Percentiles rank a stretch among this genome's conserved stretches.
phyloP scores from a whole-genome alignment of 2,888 invertebrate genomes.

The Hirtodrosophila histrioides region DNA sequence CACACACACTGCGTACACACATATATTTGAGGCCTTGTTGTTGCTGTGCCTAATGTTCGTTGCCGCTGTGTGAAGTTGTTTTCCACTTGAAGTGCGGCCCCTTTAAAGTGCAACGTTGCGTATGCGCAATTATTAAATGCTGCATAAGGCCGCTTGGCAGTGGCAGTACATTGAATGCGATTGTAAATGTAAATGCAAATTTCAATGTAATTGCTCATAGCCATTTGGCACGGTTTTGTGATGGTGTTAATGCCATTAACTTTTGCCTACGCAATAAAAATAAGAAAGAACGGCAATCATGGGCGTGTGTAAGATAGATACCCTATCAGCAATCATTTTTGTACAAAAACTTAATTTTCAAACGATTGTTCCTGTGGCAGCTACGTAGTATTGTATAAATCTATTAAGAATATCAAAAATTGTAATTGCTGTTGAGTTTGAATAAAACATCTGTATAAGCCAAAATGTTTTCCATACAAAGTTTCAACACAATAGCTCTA shows the following conservation, averaged over 20 bases:
- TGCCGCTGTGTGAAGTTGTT: slow-evolving; percentile 41
- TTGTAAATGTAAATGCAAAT: slow-evolving; percentile 41
- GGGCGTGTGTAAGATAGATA: too few relatives aligned
- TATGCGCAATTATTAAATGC: slow-evolving; percentile 78
- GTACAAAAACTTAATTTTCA: too few relatives aligned
- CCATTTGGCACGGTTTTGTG: slow-evolving; percentile 48
- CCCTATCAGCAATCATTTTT: too few relatives aligned
- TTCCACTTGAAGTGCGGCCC: slow-evolving; percentile 58
- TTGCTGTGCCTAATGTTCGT: slow-evolving; percentile 40
- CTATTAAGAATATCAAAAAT: too few relatives aligned
- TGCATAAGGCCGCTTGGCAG: slow-evolving; percentile 52
- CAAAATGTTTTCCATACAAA: too few relatives aligned
- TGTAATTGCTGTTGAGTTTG: too few relatives aligned
- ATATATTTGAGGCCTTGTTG: slow-evolving; percentile 22
- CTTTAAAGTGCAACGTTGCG: slow-evolving; percentile 70
- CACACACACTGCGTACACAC: slow-evolving; percentile 1
- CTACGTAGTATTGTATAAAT: too few relatives aligned
- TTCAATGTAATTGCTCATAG: slow-evolving; percentile 55
- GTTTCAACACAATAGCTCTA: too few relatives aligned
- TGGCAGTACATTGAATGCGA: slow-evolving; percentile 39
- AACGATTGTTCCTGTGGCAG: too few relatives aligned
- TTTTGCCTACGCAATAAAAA: slow-evolving; percentile 24
- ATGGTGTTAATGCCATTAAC: slow-evolving; percentile 38
- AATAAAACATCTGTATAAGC: too few relatives aligned
- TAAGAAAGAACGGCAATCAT: slow-evolving; percentile 3